phyloP scores from a whole-genome alignment of 2,113 vertebrate species.

The Pagrus major region DNA sequence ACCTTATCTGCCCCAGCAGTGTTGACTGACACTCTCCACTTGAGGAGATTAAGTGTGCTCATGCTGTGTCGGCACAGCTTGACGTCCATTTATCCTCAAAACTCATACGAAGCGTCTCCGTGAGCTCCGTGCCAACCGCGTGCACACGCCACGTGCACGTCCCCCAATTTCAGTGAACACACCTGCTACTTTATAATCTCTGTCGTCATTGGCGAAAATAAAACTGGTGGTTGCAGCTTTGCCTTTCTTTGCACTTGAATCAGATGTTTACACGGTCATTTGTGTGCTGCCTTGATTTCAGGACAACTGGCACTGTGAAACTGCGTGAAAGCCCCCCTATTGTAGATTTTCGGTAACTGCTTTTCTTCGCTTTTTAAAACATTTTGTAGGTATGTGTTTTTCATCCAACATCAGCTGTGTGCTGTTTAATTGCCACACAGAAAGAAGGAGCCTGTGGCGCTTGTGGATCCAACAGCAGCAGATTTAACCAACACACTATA shows the following conservation, averaged over 20 bases:
- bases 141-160: conserved; percentile 39
- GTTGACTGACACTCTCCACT: conserved; percentile 77
- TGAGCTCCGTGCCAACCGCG: conserved; percentile 31
- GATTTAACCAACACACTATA: conserved; percentile 62
- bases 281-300: neutral
- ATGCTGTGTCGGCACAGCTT: conserved; percentile 72
- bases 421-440: conserved; percentile 47
- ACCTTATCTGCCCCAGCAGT: conserved; percentile 71
- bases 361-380: conserved; percentile 31
- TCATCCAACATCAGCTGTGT: conserved; percentile 39
- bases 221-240: neutral
- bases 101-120: conserved; percentile 64
- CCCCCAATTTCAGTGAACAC: conserved; percentile 13
- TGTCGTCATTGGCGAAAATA: conserved; percentile 12
- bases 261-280: conserved; percentile 3
- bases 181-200: conserved; percentile 26
- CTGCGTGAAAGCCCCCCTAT: neutral
- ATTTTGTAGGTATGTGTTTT: conserved; percentile 37
- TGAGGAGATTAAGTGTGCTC: conserved; percentile 75
- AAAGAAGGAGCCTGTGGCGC: conserved; percentile 41
- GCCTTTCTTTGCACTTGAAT: conserved; percentile 4
- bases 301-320: conserved; percentile 10
- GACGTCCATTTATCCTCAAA: conserved; percentile 75
- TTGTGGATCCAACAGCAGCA: conserved; percentile 59
- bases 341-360: neutral